phyloP scores from a whole-genome alignment of 2,888 invertebrate species.

The Catonia carolina region DNA sequence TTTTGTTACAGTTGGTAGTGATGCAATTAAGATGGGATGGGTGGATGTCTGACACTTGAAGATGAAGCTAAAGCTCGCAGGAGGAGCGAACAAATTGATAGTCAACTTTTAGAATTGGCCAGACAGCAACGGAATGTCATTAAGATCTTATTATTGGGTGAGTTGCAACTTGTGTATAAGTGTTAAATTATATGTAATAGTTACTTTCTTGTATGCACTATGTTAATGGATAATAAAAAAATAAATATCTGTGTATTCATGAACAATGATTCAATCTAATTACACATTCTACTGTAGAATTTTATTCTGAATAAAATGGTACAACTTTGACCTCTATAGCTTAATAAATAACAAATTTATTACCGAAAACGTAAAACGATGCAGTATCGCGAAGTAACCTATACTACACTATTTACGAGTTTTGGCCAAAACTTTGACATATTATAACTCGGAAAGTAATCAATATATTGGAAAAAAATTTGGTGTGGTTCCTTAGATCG shows the following conservation, averaged over 20 bases:
- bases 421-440: too few relatives aligned
- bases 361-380: too few relatives aligned
- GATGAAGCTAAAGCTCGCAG: constrained; percentile 53
- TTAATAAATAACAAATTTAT: too few relatives aligned
- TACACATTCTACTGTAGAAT: too few relatives aligned
- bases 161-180: constrained; percentile 33
- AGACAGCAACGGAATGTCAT: constrained; percentile 54
- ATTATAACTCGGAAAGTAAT: too few relatives aligned
- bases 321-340: too few relatives aligned
- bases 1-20: constrained; percentile 7
- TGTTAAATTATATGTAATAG: not conserved
- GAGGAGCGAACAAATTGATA: constrained; percentile 55
- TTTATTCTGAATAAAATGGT: too few relatives aligned
- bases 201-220: not conserved
- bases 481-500: too few relatives aligned
- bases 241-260: not conserved
- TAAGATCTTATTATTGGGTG: constrained; percentile 55
- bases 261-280: too few relatives aligned
- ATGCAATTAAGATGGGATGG: constrained; percentile 44
- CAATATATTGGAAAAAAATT: too few relatives aligned
- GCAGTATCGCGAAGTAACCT: too few relatives aligned
- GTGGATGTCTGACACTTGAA: constrained; percentile 55
- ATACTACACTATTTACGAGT: too few relatives aligned
- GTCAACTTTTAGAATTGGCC: constrained; percentile 51
- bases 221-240: not conserved